Conservation (phyloP, 2,888 invertebrate species). For the Balanococcus diminutus region DNA sequence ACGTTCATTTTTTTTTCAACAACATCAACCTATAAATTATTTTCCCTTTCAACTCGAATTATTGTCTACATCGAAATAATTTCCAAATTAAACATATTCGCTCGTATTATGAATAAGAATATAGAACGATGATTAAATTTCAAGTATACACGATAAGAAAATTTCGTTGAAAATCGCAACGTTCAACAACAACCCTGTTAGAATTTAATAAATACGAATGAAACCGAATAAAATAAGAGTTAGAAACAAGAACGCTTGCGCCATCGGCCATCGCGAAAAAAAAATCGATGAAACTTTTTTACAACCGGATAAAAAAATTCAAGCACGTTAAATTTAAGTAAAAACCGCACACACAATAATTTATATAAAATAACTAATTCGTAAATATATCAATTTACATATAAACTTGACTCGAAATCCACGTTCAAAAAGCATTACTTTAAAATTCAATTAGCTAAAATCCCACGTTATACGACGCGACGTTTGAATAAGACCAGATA, state of each 20-base stretch:
- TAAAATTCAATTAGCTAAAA: not conserved
- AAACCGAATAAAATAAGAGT: not conserved
- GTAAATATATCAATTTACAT: not conserved
- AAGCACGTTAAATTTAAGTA: not conserved
- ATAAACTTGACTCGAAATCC: not conserved
- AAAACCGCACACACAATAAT: not conserved
- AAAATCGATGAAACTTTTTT: not conserved
- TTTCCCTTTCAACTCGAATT: not conserved
- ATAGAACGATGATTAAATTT: not conserved
- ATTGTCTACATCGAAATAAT: not conserved
- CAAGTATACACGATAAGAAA: not conserved
- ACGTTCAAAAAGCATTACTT: not conserved
- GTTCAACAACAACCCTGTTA: slow-evolving; percentile 13
- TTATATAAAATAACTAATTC: slow-evolving; percentile 4
- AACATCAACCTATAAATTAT: not conserved
- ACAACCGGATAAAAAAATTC: not conserved
- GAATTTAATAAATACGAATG: not conserved
- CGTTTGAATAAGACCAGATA: slow-evolving; percentile 17
- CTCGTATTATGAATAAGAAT: not conserved
- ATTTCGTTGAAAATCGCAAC: not conserved
- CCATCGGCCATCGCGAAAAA: not conserved
- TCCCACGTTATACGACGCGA: not conserved
- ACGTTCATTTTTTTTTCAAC: not conserved
- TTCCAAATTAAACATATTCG: not conserved
- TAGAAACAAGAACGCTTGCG: not conserved